phyloP scores from a whole-genome alignment of 2,888 invertebrate genomes.

The Penaeus monodon region DNA sequence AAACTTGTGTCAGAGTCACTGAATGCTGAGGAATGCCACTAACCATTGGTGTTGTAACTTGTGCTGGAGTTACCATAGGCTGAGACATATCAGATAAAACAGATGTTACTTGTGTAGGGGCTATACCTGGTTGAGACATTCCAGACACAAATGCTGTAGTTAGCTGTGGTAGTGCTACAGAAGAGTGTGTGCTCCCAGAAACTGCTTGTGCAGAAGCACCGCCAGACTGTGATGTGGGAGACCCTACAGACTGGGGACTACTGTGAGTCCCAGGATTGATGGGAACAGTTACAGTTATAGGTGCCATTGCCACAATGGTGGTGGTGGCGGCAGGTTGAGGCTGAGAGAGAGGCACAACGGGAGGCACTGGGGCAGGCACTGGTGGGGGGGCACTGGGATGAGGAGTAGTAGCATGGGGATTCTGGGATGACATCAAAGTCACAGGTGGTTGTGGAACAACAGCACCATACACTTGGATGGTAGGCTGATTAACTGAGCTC shows the following conservation, averaged over 20 bases:
- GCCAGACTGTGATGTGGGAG: constrained; percentile 19
- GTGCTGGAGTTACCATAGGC: constrained; percentile 8
- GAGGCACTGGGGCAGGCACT: constrained; percentile 62
- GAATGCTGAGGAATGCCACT: constrained; percentile 7
- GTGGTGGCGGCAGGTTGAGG: constrained; percentile 50
- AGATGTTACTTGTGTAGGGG: constrained; percentile 30
- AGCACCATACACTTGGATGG: constrained; percentile 56
- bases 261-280: constrained; percentile 31
- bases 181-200: constrained; percentile 38
- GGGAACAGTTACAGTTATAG: constrained; percentile 48
- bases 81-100: constrained; percentile 18
- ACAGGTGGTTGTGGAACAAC: constrained; percentile 53
- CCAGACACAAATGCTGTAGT: constrained; percentile 33
- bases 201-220: constrained; percentile 32
- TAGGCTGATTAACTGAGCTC: constrained; percentile 53
- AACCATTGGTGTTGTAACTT: constrained; percentile 11
- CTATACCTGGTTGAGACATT: constrained; percentile 23
- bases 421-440: constrained; percentile 49
- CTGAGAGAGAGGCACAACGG: constrained; percentile 57
- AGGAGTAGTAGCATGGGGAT: constrained; percentile 48
- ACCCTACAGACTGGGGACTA: constrained; percentile 22
- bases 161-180: constrained; percentile 31
- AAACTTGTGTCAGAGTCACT: not conserved
- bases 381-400: constrained; percentile 54
- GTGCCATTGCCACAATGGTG: constrained; percentile 49